phyloP scores from a whole-genome alignment of 1,140 invertebrate genomes.

The Drosophila leontia region DNA sequence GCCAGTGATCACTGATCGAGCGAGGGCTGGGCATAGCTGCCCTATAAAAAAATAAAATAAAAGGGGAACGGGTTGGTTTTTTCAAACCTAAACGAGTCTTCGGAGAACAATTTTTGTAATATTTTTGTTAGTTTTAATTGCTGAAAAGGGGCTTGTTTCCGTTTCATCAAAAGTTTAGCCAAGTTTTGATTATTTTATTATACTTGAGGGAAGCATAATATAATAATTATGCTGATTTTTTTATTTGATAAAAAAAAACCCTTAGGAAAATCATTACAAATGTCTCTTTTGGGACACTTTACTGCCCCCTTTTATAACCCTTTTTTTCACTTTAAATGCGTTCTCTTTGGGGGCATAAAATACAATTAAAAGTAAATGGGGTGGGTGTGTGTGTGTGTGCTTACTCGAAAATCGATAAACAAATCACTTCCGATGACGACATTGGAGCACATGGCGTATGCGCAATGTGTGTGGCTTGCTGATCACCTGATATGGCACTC shows the following conservation, averaged over 20 bases:
- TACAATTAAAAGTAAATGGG: constrained; percentile 12
- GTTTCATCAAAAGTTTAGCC: neutral
- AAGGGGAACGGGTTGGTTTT: neutral
- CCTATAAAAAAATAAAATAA: neutral
- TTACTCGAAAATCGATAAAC: constrained; percentile 51
- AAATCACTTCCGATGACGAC: constrained; percentile 74
- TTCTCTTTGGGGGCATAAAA: neutral
- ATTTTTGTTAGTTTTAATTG: neutral
- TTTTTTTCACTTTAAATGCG: neutral
- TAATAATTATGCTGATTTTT: neutral
- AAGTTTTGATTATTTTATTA: neutral
- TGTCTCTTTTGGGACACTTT: constrained; percentile 6
- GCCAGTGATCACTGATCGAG: constrained; percentile 1
- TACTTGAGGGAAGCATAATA: neutral
- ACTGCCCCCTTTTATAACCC: neutral
- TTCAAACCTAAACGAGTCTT: neutral
- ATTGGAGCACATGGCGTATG: constrained; percentile 71
- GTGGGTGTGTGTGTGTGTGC: neutral
- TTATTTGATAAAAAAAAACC: neutral
- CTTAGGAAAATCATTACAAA: neutral
- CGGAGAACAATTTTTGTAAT: neutral
- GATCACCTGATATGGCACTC: constrained; percentile 3
- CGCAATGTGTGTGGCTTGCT: constrained; percentile 35
- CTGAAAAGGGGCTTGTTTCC: neutral
- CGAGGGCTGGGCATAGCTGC: constrained; percentile 3